Evolutionary conservation across 2,797 vertebrate genomes (phyloP), one percentile per base, ranked within the genome.

Genomic region (Falco novaeseelandiae): DNA sequence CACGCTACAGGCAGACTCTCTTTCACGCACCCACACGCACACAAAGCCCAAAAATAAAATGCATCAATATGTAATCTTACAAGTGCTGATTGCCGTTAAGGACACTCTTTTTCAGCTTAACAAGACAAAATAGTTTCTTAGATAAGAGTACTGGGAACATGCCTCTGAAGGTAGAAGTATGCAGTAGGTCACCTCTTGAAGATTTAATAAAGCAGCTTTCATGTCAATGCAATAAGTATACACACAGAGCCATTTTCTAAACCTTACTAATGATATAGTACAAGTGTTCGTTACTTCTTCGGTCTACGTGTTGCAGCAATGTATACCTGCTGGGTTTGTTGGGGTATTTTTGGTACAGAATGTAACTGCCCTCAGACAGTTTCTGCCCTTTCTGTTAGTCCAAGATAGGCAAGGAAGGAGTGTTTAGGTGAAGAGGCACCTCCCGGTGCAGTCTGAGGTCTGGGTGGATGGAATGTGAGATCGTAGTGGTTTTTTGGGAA

Each of bases 361-460:
- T 74, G 42, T 8, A 91, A 97, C 98, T 98, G 98, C 87, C 95
- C 97, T 99, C 98, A 99, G 98, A 99, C 98, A 98, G 99, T 99
- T 98, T 99, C 99, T 97, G 99, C 99, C 98, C 99, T 98, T 98
- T 99, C 99, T 97, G 98, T 99, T 92, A 99, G 98, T 98, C 99
- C 99, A 96, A 99, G 99, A 97, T 99, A 99, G 97, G 99, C 99
- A 82, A 99, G 98, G 98, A 99, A 99, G 98, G 99, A 99, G 99
- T 99, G 99, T 98, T 99, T 99, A 94, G 99, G 99, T 71, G 99
- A 99, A 80, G 98, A 94, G 96, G 98, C 98, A 88, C 98, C 98
- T 94, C 98, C 98, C 7, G 98, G 98, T 84, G 98, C 98, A 97
- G 98, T 99, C 98, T 99, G 98, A 98, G 98, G 99, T 98, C 87